These are phyloP conservation scores for Antechinus flavipes DNA, from an alignment of 2,113 vertebrate genomes.

Conservation along the genomic window DNA sequence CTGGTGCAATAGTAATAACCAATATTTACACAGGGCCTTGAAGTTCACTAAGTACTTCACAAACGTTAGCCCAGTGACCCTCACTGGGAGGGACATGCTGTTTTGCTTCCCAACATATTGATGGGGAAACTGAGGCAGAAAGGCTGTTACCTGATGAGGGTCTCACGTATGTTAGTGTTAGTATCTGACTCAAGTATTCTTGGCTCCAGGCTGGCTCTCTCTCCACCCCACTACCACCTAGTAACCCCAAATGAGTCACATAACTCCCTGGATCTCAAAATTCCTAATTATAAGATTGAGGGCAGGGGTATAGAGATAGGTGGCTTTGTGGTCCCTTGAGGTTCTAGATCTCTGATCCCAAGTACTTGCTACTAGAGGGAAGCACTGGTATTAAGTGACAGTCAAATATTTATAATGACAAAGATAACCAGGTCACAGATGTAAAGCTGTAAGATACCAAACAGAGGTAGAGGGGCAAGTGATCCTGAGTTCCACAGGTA, in stretches of 20 bases:
- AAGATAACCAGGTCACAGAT: background rate
- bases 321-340: background rate
- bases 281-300: background rate
- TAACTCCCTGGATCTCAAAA: background rate
- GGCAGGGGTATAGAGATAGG: background rate
- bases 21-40: background rate
- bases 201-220: background rate
- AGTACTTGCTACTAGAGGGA: background rate
- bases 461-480: background rate
- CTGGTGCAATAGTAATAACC: conserved; percentile 1
- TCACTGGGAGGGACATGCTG: no score
- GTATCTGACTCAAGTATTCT: background rate
- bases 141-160: background rate
- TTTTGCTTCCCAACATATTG: background rate
- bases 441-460: background rate
- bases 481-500: background rate
- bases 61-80: background rate
- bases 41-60: background rate
- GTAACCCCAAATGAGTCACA: background rate
- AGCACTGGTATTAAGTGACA: background rate
- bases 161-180: background rate
- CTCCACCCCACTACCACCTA: background rate
- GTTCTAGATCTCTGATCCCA: background rate
- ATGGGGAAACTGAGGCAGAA: background rate
- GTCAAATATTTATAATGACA: background rate